Base-by-base conservation (phyloP, 1,140 invertebrate species). In the Drosophila seguyi region DNA sequence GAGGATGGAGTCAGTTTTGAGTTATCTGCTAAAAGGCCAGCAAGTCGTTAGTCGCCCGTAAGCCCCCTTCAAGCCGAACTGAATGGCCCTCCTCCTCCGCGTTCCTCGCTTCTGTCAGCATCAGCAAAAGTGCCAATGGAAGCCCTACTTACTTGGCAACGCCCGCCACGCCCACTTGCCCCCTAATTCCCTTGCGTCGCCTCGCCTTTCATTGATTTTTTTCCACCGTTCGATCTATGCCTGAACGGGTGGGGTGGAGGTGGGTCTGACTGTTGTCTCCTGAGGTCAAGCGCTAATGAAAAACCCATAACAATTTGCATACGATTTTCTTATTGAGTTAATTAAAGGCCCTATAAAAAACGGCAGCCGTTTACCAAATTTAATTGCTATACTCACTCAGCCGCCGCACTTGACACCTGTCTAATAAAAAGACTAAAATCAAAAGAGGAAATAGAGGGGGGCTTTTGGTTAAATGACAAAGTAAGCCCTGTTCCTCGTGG, bases 101-200 rank as follows among this genome's bases (percentile, higher is more conserved):
- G 18, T 27, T 16, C 7, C 7, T 14, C 20, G 45, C 16, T 66
- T 67, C 16, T 16, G 42, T 38, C 74, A 76, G 71, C 73, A 75
- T 76, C 72, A 45, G 74, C 74, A 76, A 69, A 78, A 78, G 75
- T 77, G 63, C 58, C 57, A 71, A 78, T 59, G 68, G 81, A 85
- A 88, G 84, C 84, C 84, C 80, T 88, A 88, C 52, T 88, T 90
- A 88, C 84, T 72, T 84, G 75, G 76, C 38, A 67, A 75, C 50
- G 22, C 16, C 29, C 34, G 58, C 59, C 77, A 61, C 75, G 47
- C 75, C 74, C 56, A 74, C 68, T 22, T 53, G 36, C 41, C 34
- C 38, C 45, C 27, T 50, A 50, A 50, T 50, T 31, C 47, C n/a
- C 25, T 31, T 10, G 36, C 10, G 11, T 29, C 42, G 29, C 22